Evolutionary conservation across 2,113 vertebrate species (phyloP).

Genomic region (Apteryx mantelli): DNA sequence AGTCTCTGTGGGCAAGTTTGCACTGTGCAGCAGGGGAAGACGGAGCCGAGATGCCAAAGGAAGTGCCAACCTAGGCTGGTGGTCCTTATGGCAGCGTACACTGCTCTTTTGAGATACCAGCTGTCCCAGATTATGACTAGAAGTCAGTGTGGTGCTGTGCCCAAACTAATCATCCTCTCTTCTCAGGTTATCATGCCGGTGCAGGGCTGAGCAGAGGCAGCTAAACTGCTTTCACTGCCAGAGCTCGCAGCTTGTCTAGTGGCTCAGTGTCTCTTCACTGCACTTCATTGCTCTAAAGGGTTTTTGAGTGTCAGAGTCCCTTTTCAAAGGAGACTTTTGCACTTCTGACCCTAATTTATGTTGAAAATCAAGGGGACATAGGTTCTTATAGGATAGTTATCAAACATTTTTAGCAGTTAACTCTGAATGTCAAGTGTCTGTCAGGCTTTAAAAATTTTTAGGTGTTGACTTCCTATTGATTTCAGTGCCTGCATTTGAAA

Average conservation of each 20-base stretch:
- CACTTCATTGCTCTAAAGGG: neutral
- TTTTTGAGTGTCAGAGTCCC: neutral
- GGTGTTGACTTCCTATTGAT: neutral
- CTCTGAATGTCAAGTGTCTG: neutral
- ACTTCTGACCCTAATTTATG: neutral
- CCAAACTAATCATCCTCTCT: neutral
- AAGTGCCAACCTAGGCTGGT: neutral
- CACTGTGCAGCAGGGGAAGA: neutral
- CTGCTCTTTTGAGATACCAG: accelerated
- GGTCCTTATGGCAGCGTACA: accelerated
- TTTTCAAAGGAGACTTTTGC: neutral
- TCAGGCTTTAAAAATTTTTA: neutral
- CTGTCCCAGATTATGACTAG: neutral
- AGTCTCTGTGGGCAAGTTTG: neutral
- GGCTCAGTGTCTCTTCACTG: neutral
- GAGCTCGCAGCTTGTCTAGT: neutral
- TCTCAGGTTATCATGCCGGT: neutral
- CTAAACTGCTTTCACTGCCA: neutral
- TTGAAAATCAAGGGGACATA: neutral
- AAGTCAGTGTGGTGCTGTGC: neutral
- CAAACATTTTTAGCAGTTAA: neutral
- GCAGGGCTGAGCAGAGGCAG: neutral
- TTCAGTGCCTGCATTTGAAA: neutral
- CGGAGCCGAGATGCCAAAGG: neutral
- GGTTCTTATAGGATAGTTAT: neutral